phyloP scores from a whole-genome alignment of 2,113 vertebrate species.

The Naja naja region DNA sequence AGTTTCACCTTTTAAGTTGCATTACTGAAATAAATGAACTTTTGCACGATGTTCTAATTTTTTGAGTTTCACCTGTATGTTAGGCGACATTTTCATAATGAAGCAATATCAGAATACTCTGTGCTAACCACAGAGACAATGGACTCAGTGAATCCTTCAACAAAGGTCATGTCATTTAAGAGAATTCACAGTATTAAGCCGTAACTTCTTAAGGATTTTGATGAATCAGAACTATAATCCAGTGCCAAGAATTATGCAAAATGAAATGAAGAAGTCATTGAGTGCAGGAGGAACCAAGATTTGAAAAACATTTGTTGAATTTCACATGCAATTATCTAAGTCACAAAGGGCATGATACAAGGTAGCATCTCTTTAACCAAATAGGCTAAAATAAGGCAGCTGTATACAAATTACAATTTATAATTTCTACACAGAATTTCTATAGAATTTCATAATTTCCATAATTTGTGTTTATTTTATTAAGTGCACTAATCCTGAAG shows the following conservation, averaged over 20 bases:
- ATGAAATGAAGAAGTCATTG: constrained; percentile 40
- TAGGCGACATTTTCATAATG: too few species aligned
- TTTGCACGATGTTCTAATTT: too few species aligned
- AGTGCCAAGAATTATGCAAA: constrained; percentile 32
- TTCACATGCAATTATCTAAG: constrained; percentile 5
- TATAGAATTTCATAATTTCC: neutral
- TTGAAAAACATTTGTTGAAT: constrained; percentile 41
- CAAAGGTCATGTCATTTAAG: neutral
- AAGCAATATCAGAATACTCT: neutral
- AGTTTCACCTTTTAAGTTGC: too few species aligned
- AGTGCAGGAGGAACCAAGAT: neutral
- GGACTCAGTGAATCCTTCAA: neutral
- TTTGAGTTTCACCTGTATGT: too few species aligned
- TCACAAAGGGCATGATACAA: neutral
- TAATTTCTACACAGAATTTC: neutral
- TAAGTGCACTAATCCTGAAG: neutral
- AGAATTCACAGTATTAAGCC: neutral
- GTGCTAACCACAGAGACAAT: neutral
- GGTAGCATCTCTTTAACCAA: neutral
- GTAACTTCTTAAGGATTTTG: constrained; percentile 25
- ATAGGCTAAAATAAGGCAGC: neutral
- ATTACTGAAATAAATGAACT: too few species aligned
- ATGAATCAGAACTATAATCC: constrained; percentile 33
- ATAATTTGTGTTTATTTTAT: neutral
- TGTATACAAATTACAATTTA: neutral